Evolutionary conservation across 64 coral and sea anemone species (phyloP).

Genomic region (Montipora sp.): DNA sequence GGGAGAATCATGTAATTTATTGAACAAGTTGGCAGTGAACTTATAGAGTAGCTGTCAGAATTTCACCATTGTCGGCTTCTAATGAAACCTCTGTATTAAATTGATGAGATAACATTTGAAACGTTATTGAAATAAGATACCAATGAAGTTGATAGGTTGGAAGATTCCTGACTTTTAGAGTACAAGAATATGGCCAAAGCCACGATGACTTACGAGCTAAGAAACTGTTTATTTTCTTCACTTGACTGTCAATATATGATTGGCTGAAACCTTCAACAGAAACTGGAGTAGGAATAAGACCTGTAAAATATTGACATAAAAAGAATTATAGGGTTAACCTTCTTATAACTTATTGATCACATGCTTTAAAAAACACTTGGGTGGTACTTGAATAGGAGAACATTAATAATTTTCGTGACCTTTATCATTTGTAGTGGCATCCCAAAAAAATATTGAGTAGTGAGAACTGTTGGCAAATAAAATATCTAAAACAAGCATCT

Average conservation of each 20-base stretch:
- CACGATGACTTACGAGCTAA: constrained; percentile 15
- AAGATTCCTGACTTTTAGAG: not conserved
- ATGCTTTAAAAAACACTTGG: not conserved
- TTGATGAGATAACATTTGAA: no score
- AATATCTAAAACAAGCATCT: not conserved
- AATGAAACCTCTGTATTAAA: no score
- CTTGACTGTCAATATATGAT: not conserved
- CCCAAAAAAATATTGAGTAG: no score
- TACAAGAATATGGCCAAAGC: not conserved
- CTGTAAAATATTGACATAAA: not conserved
- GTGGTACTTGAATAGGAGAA: no score
- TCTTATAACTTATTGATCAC: not conserved
- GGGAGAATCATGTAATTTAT: no score
- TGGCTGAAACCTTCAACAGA: not conserved
- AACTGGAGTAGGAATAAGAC: not conserved
- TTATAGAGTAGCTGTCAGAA: no score
- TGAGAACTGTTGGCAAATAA: not conserved
- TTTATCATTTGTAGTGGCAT: no score
- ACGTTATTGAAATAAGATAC: not conserved
- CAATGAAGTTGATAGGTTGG: no score
- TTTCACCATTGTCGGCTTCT: no score
- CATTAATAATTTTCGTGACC: no score
- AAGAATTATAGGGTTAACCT: not conserved
- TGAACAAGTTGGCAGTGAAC: no score
- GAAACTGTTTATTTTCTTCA: not conserved